Evolutionary conservation across 2,888 invertebrate species (phyloP), one percentile per base, ranked within the genome.

Genomic region (Napeogenes sylphis): DNA sequence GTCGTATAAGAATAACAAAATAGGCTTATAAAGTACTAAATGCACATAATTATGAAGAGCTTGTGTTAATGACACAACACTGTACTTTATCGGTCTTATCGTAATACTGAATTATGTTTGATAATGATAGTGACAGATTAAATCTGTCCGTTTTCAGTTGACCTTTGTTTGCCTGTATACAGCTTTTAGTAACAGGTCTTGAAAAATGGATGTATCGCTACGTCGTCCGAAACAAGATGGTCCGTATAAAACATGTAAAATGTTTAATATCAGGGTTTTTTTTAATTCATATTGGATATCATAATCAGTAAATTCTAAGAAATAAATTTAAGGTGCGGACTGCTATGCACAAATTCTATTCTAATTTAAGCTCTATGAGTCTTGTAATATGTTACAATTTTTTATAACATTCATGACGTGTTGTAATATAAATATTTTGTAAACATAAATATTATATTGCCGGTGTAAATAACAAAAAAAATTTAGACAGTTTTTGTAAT

Each of bases 21-120:
- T 53, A 3, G 42, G 10, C 12, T 42, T 10, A 10, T 10, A 42
- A 42, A 42, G 42, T 42, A 42, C 61, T 51, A 55, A 59, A 62
- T 59, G 57, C 42, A 55, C 51, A 47, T 61, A 61, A 61, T 58
- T 47, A 58, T 59, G 61, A 58, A 61, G 45, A 51, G 42, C 51
- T 42, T 30, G 46, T 14, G 42, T 54, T 14, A 58, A 46, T 62
- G 51, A 58, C 58, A 59, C 21, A 38, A 58, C 55, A 59, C 21
- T 53, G 14, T 32, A 45, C 33, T 51, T 46, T 51, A 51, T 51
- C 51, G 12, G 4, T 51, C 8, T 51, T 51, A 51, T 51, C 51
- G 42, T 10, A 51, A 30, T 51, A 51, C 51, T 51, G 51, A 51
- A 21, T 51, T 10, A 13, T 51, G 12, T 51, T 51, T 51, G 51